These are phyloP conservation scores for Hydrozoanthus gracilis DNA, from an alignment of 92 coral and sea anemone species.

Conservation along the genomic window DNA sequence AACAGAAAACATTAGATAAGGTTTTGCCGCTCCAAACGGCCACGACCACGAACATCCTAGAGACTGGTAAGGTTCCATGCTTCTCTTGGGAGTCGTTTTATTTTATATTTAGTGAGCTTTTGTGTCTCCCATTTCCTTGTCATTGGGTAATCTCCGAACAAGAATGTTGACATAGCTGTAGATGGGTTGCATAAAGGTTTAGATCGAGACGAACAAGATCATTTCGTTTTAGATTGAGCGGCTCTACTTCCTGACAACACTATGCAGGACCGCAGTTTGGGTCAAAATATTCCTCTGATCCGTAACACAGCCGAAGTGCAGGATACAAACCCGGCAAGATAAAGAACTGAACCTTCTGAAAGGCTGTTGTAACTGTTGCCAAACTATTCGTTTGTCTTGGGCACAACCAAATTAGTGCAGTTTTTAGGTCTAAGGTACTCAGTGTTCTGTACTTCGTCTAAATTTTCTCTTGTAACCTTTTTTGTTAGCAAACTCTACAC, in stretches of 20 bases:
- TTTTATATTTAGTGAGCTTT: neutral
- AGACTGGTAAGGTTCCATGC: conserved; percentile 31
- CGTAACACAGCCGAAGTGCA: conserved; percentile 46
- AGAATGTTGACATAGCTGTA: conserved; percentile 44
- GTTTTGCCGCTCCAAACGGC: conserved; percentile 32
- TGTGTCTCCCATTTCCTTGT: conserved; percentile 56
- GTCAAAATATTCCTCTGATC: conserved; percentile 42
- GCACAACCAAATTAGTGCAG: conserved; percentile 49
- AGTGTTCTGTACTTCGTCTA: conserved; percentile 33
- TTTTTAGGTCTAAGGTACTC: conserved; percentile 54
- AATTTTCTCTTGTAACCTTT: conserved; percentile 50
- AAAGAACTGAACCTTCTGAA: conserved; percentile 51
- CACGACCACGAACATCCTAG: conserved; percentile 56
- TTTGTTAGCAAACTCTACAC: conserved; percentile 46
- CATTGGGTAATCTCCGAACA: conserved; percentile 66
- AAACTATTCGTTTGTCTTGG: conserved; percentile 55
- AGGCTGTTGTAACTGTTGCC: conserved; percentile 53
- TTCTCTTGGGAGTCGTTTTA: conserved; percentile 29
- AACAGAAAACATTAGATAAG: conserved; percentile 37
- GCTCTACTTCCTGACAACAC: conserved; percentile 61
- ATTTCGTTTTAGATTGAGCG: conserved; percentile 51
- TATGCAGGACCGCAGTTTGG: conserved; percentile 51
- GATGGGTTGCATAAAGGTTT: conserved; percentile 59
- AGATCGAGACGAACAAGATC: conserved; percentile 60
- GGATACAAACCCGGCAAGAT: conserved; percentile 56